Base-by-base conservation (phyloP, 2,888 invertebrate species). In the Ormyrus thymus region DNA sequence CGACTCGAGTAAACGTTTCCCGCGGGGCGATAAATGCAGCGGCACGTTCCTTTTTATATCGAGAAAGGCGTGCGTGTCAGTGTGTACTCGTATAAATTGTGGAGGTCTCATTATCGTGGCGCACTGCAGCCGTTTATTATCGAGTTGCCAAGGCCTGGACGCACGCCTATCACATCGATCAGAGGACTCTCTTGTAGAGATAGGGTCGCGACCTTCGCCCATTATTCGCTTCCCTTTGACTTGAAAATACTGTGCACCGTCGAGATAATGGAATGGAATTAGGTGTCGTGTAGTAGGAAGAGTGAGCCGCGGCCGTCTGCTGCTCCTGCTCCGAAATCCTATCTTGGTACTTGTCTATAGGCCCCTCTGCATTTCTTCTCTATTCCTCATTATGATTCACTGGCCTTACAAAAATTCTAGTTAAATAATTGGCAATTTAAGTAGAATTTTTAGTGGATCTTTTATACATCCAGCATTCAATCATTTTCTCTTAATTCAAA, bases 141-240 rank as follows among this genome's bases (percentile, higher is more conserved):
- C 69, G 50, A 48, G 55, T 55, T 53, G 48, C 11, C 56, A 29
- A 29, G 70, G n/a, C 46, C n/a, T 43, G 46, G 64, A 76, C 69
- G 45, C 50, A 29, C n/a, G 64, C 64, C 43, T 65, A 70, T 76
- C 70, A 9, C 70, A 58, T 70, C 70, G 64, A 76, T 70, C 70
- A 70, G 7, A 15, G 51, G 5, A 7, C 9, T 11, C 6, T 51
- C n/a, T n/a, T 29, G 29, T 29, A 29, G 29, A 53, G 11, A 58
- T 70, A 51, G 15, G 64, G n/a, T n/a, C 50, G 51, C 45, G 13
- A 76, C 56, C 62, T 69, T 76, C 45, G 70, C 51, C 48, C 45
- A 76, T 70, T 76, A 70, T 70, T 62, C 50, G 48, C 50, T 50
- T 29, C 46, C 53, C 53, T 58, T 53, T 61, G 29, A 68, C 75